Base-by-base conservation (phyloP, 2,113 vertebrate genomes). In the Cranoglanis bouderius region DNA sequence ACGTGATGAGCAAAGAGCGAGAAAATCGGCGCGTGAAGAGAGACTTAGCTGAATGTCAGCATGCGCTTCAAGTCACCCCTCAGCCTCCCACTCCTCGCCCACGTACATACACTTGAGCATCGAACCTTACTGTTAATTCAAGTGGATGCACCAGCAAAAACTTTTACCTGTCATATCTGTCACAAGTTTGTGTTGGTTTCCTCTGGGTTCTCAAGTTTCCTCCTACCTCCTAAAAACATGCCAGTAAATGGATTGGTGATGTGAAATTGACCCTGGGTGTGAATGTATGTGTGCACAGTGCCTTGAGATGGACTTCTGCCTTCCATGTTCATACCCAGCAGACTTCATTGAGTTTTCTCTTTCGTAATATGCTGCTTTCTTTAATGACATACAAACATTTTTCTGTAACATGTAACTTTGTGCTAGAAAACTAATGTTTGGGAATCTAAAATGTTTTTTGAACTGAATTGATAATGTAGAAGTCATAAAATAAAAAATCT, bases 131-230 rank as follows among this genome's bases (percentile, higher is more conserved):
- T 40, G 18, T 74, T 40, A 74, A 74, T 21, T 40, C 18, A 40
- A 21, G 16, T 19, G 19, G 35, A 38, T 49, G 46, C 46, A 49
- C 46, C 46, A 49, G 6, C 46, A 49, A 49, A 49, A 49, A 49
- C 46, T 49, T 49, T 49, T 8, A 49, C 46, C 6, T 49, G 46
- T 49, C 46, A 49, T 49, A 9, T 49, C 46, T 49, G 46, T 49
- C 46, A 49, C 1, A 49, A 1, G 0, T 12, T n/a, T 0, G 96
- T 96, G 84, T 93, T 96, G 91, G 94, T 96, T 86, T 96, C 95
- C 92, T 96, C 96, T 59, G 92, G 93, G 0, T 93, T 94, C 6
- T 96, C 43, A 86, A 91, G 2, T 90, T 91, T 21, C 89, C 18
- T 55, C 53, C 53, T 55, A 55, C 53, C 53, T 55, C 18, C 53